These are phyloP conservation scores for Menidia menidia DNA, from an alignment of 2,797 vertebrate genomes.

Conservation along the genomic window DNA sequence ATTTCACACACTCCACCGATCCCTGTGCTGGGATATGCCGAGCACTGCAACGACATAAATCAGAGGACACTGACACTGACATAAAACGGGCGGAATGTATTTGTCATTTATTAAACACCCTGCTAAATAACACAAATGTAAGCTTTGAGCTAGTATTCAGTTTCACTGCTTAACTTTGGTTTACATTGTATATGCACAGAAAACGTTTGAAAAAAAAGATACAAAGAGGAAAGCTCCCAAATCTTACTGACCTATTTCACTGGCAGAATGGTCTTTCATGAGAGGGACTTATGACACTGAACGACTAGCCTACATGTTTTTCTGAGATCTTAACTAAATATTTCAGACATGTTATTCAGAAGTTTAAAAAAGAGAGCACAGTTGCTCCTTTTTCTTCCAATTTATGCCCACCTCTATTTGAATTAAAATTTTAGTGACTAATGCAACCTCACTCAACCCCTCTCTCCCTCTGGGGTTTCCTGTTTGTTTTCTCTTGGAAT, in stretches of 20 bases:
- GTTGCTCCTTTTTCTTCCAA: no score
- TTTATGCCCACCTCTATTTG: no score
- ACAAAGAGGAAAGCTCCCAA: background rate
- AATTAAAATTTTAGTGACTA: no score
- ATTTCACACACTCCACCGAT: background rate
- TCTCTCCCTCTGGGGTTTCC: no score
- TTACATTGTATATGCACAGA: no score
- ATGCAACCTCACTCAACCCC: no score
- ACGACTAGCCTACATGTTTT: no score
- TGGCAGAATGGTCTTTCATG: background rate
- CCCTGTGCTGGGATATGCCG: background rate
- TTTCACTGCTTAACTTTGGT: background rate
- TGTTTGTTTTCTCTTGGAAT: no score
- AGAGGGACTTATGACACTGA: slow-evolving; percentile 3
- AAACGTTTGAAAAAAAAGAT: background rate
- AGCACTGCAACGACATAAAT: background rate
- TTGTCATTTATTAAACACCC: slow-evolving; percentile 1
- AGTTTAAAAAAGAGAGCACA: no score
- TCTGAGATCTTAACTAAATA: no score
- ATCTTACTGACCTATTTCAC: background rate
- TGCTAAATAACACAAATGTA: background rate
- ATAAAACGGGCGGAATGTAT: background rate
- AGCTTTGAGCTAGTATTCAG: background rate
- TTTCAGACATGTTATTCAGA: no score
- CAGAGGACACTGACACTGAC: background rate